These are phyloP conservation scores for Sphecodes monilicornis DNA, from an alignment of 2,888 invertebrate genomes.

Conservation along the genomic window DNA sequence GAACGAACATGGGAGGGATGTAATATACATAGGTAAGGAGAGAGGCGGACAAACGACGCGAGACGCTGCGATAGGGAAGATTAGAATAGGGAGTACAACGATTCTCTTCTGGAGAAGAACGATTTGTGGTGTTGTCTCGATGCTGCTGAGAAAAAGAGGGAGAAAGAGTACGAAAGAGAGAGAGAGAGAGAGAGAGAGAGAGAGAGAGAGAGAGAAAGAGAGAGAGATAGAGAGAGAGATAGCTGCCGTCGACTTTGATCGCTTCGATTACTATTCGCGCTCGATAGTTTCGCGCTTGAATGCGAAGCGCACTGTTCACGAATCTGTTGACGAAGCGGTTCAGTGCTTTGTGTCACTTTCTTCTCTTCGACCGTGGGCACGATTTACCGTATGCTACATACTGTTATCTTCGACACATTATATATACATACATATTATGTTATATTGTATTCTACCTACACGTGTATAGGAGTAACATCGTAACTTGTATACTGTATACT, in stretches of 20 bases:
- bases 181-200: background rate
- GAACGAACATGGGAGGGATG: background rate
- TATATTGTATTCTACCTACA: background rate
- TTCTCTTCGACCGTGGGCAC: background rate
- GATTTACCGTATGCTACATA: background rate
- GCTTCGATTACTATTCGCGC: background rate
- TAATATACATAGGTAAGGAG: background rate
- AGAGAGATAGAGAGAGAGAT: background rate
- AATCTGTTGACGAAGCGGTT: background rate
- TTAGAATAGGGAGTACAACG: background rate
- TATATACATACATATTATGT: no score
- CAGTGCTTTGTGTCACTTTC: conserved; percentile 6
- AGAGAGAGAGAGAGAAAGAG: background rate
- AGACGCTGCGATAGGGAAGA: background rate
- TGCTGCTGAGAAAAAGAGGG: background rate
- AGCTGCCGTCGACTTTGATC: background rate
- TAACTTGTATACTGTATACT: background rate
- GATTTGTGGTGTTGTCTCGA: background rate
- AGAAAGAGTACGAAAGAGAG: no score
- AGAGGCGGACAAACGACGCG: background rate
- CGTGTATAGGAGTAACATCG: background rate
- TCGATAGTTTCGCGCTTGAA: background rate
- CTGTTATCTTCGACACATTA: background rate
- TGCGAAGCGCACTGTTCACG: background rate
- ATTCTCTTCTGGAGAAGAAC: background rate